Base-by-base conservation (phyloP, 2,113 vertebrate species). In the Planiliza haematocheilus region DNA sequence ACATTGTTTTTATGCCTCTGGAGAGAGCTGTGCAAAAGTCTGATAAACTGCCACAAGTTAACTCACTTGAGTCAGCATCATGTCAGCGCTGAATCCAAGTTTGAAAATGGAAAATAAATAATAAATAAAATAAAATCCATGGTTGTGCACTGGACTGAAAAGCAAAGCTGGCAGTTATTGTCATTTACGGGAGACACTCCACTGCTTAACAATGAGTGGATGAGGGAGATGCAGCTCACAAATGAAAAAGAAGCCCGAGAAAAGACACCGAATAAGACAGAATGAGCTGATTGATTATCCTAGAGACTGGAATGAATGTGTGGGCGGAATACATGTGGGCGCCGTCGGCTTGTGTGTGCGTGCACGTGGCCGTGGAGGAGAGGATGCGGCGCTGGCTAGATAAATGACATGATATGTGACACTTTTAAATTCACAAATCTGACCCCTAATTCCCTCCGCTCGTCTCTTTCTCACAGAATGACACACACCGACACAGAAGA, bases 391-490 rank as follows among this genome's bases (percentile, higher is more conserved):
- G 38, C 17, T 64, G 56, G 52, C n/a, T 52, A 75, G 82, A 84
- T 86, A 83, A 85, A 80, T 87, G 74, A 82, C 77, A 80, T 68
- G 67, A 81, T 68, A 81, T 83, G 78, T 89, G 83, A 82, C 86
- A 85, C 82, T 65, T 74, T 68, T 53, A 86, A 78, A 90, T 91
- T 77, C 87, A 83, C 84, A 79, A 71, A 87, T 83, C 84, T 89
- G 89, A 89, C 89, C 91, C 68, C 66, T 11, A 75, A 71, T 69
- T 86, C 88, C 74, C 82, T 49, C 43, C 17, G 69, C 66, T 75
- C 46, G 20, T 82, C 60, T 76, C 38, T 39, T 78, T 58, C 53
- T 67, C 46, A 37, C 67, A 70, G 74, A 83, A 34, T 69, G 66
- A 76, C 82, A 53, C 77, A 53, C 57, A 61, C 39, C 38, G 30